Percentiles rank a stretch among this genome's conserved stretches.
Evolutionary conservation across 1,140 invertebrate genomes (phyloP).

Genomic region (Spodoptera frugiperda): DNA sequence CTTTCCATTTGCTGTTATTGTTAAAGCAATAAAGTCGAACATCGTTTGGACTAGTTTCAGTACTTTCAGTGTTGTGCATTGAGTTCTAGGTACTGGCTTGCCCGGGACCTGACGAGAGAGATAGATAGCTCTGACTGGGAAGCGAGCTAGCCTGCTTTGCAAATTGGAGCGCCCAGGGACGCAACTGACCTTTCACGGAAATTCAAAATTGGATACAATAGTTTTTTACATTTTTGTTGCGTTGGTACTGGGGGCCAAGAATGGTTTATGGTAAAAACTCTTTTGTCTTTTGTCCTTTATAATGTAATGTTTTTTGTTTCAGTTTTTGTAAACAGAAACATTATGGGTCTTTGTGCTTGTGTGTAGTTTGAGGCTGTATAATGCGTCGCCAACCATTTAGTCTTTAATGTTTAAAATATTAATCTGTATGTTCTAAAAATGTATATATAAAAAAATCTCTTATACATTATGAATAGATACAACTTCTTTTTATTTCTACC

Average conservation of each 20-base stretch:
- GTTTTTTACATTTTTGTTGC: constrained; percentile 12
- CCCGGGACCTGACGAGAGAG: constrained; percentile 72
- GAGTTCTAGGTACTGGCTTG: constrained; percentile 73
- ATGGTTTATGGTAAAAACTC: background rate
- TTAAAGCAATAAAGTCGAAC: constrained; percentile 55
- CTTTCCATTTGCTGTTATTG: constrained; percentile 49
- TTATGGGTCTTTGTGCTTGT: no score
- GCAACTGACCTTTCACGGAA: constrained; percentile 63
- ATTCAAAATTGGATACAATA: constrained; percentile 39
- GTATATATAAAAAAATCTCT: no score
- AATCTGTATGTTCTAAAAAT: no score
- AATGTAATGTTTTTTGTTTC: no score
- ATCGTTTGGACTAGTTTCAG: constrained; percentile 53
- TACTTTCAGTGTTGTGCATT: constrained; percentile 48
- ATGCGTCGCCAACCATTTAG: no score
- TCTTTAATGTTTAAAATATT: no score
- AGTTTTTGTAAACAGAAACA: no score
- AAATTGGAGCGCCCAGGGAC: constrained; percentile 63
- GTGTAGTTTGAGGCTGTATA: no score
- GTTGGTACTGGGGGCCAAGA: background rate
- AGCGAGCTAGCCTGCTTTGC: constrained; percentile 60
- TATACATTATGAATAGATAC: no score
- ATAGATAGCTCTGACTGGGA: constrained; percentile 67
- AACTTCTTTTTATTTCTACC: no score
- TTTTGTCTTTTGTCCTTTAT: constrained; percentile 14